Evolutionary conservation across 53 echinoderm and acorn worm genomes (phyloP).

Genomic region (Holothuria scabra): DNA sequence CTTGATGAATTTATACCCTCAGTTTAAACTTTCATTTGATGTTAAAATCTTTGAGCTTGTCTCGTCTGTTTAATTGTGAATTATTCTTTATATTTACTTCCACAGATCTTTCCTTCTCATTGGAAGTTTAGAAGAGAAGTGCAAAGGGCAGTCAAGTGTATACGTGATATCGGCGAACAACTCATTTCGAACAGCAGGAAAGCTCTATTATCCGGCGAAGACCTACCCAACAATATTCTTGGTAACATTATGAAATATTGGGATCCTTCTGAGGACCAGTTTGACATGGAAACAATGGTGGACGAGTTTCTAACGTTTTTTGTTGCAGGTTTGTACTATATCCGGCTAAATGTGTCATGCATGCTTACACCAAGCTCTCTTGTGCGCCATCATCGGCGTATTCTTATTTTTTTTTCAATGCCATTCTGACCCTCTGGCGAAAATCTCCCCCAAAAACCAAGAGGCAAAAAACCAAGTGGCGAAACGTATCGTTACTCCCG

Average conservation of each 20-base stretch:
- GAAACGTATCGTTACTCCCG: no score
- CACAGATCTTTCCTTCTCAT: conserved; percentile 1
- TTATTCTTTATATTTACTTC: not conserved
- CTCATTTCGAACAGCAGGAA: not conserved
- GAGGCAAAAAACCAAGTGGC: no score
- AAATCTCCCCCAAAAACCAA: no score
- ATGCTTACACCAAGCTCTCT: no score
- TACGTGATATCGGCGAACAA: conserved; percentile 7
- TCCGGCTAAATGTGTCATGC: no score
- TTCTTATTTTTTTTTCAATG: no score
- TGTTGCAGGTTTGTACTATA: conserved; percentile 48
- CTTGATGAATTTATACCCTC: no score
- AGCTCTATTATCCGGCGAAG: not conserved
- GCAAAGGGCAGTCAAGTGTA: not conserved
- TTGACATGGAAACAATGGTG: conserved; percentile 65
- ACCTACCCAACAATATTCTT: conserved; percentile 57
- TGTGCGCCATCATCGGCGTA: no score
- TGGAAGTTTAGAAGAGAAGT: conserved; percentile 25
- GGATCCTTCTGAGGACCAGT: conserved; percentile 2
- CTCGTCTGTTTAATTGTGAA: no score
- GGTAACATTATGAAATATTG: conserved; percentile 18
- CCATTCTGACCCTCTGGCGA: no score
- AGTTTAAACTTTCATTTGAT: no score
- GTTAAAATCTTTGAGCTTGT: no score
- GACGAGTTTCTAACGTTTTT: conserved; percentile 71